These are phyloP conservation scores for Heliocidaris tuberculata DNA, from an alignment of 35 echinoderm and acorn worm species.

Conservation along the genomic window DNA sequence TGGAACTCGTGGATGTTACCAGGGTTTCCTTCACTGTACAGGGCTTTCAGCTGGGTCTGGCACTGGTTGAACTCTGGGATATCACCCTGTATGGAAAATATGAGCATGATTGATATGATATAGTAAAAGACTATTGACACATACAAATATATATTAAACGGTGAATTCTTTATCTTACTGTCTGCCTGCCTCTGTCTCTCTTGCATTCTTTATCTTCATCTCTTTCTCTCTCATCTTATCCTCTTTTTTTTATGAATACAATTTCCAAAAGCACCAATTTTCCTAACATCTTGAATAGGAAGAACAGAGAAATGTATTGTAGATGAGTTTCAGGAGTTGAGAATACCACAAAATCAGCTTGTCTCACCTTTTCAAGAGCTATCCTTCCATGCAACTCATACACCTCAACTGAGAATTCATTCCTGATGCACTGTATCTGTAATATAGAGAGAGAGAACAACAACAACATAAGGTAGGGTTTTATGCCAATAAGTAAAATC, in stretches of 20 bases:
- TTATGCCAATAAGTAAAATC: too few relatives aligned
- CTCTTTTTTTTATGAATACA: too few relatives aligned
- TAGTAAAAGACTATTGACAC: neutral
- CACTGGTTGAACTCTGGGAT: constrained; percentile 96
- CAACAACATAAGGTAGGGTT: neutral
- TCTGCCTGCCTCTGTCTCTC: too few relatives aligned
- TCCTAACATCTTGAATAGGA: too few relatives aligned
- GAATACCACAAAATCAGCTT: neutral
- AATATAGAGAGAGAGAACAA: neutral
- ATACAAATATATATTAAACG: too few relatives aligned
- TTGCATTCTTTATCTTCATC: too few relatives aligned
- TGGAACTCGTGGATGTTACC: constrained; percentile 87
- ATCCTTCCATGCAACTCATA: constrained; percentile 98
- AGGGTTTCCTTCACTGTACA: constrained; percentile 79
- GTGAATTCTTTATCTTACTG: too few relatives aligned
- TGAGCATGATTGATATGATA: neutral
- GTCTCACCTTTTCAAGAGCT: constrained; percentile 90
- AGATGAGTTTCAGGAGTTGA: too few relatives aligned
- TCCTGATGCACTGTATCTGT: constrained; percentile 88
- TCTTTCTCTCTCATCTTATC: too few relatives aligned
- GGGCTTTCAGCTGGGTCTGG: constrained; percentile 91
- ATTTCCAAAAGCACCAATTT: too few relatives aligned
- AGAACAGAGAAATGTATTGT: too few relatives aligned
- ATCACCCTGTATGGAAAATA: constrained; percentile 70
- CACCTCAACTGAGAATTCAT: constrained; percentile 87